Percentiles rank a stretch among this genome's conserved stretches.
These are phyloP conservation scores for Pseudois nayaur DNA, from an alignment of 2,113 vertebrate genomes.

Conservation along the genomic window DNA sequence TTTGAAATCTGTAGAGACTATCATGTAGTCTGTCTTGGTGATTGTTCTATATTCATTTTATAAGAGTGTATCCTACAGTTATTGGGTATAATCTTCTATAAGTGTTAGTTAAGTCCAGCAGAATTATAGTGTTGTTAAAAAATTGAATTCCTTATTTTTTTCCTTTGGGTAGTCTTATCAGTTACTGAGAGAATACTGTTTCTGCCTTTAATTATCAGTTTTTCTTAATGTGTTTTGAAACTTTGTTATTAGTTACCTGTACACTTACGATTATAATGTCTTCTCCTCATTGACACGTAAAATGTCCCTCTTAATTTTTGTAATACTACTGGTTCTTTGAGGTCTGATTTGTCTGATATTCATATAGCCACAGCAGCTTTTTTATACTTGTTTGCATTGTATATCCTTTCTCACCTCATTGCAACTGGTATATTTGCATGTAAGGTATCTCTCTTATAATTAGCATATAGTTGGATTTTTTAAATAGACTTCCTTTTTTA, in stretches of 20 bases:
- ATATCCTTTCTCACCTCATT: background rate
- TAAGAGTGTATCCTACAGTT: background rate
- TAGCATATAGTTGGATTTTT: background rate
- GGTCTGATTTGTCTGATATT: background rate
- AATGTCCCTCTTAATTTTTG: background rate
- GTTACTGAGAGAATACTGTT: background rate
- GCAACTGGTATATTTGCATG: background rate
- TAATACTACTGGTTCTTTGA: background rate
- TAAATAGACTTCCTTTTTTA: background rate
- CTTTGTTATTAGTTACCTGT: background rate
- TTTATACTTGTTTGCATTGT: background rate
- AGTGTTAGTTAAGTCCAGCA: background rate
- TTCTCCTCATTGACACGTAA: background rate
- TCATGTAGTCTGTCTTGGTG: background rate
- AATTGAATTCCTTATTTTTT: background rate
- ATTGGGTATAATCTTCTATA: background rate
- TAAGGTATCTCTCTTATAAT: background rate
- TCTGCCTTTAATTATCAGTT: background rate
- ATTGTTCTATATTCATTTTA: background rate
- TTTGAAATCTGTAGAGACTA: background rate
- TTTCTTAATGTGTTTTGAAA: background rate
- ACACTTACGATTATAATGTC: background rate
- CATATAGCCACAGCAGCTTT: background rate
- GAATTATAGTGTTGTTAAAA: background rate
- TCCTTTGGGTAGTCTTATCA: background rate